phyloP scores from a whole-genome alignment of 2,113 vertebrate genomes.

The Syngnathoides biaculeatus region DNA sequence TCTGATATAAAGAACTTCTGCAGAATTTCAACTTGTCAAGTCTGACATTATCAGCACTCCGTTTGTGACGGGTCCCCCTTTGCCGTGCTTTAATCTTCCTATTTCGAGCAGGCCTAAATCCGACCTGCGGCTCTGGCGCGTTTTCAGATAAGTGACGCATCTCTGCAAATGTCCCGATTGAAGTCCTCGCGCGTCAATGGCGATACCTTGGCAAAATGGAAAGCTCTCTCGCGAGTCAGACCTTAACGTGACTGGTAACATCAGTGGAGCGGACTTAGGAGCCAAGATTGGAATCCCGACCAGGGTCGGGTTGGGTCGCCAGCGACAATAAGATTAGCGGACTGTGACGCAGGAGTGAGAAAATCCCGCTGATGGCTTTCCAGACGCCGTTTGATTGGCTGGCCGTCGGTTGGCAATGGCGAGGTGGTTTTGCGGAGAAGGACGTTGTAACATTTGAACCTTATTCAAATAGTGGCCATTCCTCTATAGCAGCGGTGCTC shows the following conservation, averaged over 20 bases:
- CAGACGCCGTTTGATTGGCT: neutral
- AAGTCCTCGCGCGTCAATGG: neutral
- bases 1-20: neutral
- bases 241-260: neutral
- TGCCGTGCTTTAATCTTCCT: conserved; percentile 25
- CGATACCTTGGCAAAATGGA: neutral
- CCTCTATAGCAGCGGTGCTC: too few relatives aligned
- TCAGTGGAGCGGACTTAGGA: neutral
- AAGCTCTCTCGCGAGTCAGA: neutral
- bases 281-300: neutral
- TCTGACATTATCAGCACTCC: neutral
- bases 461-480: too few relatives aligned
- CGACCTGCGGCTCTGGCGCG: conserved; percentile 2
- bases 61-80: neutral
- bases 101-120: conserved; percentile 22
- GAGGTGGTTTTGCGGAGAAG: neutral
- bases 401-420: neutral
- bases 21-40: neutral
- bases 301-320: neutral
- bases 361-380: neutral
- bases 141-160: conserved; percentile 11
- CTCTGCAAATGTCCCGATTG: conserved; percentile 8
- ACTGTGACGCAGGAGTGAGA: neutral
- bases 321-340: conserved; percentile 5
- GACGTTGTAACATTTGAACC: too few relatives aligned